Percentiles rank a stretch among this genome's conserved stretches.
These are phyloP conservation scores for Drosophila guanche DNA, from an alignment of 1,140 invertebrate species.

Conservation along the genomic window DNA sequence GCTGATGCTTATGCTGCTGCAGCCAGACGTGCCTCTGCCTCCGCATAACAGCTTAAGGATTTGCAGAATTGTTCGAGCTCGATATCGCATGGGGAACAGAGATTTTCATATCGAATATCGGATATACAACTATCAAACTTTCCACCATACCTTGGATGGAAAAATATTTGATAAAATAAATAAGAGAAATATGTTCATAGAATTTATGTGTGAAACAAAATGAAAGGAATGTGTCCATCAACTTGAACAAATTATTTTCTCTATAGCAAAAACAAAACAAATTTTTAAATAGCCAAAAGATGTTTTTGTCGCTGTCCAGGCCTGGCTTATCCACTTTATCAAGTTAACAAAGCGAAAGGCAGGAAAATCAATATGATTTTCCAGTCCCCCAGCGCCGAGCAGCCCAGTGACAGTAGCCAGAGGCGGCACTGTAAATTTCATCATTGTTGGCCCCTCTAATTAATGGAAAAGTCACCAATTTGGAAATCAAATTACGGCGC, in stretches of 20 bases:
- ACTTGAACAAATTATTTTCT: too few relatives aligned
- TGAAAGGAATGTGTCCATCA: too few relatives aligned
- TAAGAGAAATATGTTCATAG: not conserved
- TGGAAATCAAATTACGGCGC: slow-evolving; percentile 69
- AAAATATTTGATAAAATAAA: slow-evolving; percentile 32
- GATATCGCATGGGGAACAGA: too few relatives aligned
- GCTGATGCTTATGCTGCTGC: not conserved
- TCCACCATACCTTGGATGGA: slow-evolving; percentile 3
- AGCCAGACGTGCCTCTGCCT: slow-evolving; percentile 18
- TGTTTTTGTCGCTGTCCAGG: slow-evolving; percentile 1
- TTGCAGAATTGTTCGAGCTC: too few relatives aligned
- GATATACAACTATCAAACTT: not conserved
- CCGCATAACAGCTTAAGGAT: slow-evolving; percentile 33
- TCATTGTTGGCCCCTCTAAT: slow-evolving; percentile 65
- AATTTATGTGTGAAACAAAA: too few relatives aligned
- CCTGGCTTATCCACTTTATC: not conserved
- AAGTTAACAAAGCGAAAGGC: slow-evolving; percentile 18
- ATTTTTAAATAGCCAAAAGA: slow-evolving; percentile 7
- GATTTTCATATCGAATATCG: too few relatives aligned
- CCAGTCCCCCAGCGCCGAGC: not conserved
- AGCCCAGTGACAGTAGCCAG: slow-evolving; percentile 12
- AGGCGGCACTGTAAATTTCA: slow-evolving; percentile 29
- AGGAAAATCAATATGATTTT: slow-evolving; percentile 57
- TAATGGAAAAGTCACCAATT: slow-evolving; percentile 71
- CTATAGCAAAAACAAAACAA: not conserved